phyloP scores from a whole-genome alignment of 2,888 invertebrate species.

The Argyresthia goedartella region DNA sequence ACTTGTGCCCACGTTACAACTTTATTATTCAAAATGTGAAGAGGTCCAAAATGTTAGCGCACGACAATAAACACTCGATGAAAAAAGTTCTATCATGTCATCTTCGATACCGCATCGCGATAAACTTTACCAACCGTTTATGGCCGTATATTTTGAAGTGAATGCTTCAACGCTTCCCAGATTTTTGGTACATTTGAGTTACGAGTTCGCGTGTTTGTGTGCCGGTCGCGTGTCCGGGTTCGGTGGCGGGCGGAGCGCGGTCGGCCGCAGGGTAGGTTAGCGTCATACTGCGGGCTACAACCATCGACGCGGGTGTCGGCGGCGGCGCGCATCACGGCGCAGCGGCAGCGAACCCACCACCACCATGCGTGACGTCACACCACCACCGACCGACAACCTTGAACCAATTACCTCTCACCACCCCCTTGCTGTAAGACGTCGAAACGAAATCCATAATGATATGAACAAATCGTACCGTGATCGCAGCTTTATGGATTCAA shows the following conservation, averaged over 20 bases:
- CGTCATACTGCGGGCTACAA: conserved; percentile 56
- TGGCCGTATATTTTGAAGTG: no score
- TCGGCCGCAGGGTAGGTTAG: conserved; percentile 32
- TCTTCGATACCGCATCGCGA: no score
- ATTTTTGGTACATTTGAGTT: no score
- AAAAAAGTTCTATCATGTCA: no score
- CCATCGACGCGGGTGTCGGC: conserved; percentile 29
- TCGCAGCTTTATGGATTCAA: no score
- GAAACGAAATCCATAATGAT: background rate
- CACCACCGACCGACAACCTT: conserved; percentile 2
- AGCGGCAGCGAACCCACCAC: conserved; percentile 1
- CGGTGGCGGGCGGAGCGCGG: conserved; percentile 26
- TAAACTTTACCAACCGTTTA: no score
- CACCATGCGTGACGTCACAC: background rate
- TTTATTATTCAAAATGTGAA: no score
- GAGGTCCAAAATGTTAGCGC: no score
- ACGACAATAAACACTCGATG: no score
- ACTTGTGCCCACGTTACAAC: no score
- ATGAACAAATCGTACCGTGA: no score
- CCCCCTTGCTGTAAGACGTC: background rate
- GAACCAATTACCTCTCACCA: background rate
- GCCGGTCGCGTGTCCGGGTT: background rate
- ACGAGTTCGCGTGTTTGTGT: background rate
- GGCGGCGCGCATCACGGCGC: conserved; percentile 1
- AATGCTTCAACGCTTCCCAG: no score